Evolutionary conservation across 2,113 vertebrate genomes (phyloP), one percentile per base, ranked within the genome.

Genomic region (Lepisosteus osseus): DNA sequence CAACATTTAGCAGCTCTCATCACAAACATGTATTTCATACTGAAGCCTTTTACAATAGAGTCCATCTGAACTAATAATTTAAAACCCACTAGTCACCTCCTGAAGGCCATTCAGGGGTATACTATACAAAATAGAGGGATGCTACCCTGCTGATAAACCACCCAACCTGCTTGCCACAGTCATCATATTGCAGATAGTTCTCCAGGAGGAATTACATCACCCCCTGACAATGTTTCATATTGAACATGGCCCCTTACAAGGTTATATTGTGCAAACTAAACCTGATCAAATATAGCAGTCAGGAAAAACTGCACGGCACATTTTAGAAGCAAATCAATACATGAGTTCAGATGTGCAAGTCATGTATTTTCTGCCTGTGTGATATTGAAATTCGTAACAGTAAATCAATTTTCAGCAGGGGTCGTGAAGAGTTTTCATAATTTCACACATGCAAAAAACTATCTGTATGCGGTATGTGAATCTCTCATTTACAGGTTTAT

Each of bases 161-260:
- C 69, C 55, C 67, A 65, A 75, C 68, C 72, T 71, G 42, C 72
- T 64, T 51, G 47, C 41, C 61, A 72, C 74, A 63, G 54, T 65
- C 61, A 71, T 59, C 65, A 68, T 14, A 42, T 40, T 29, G 65
- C n/a, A 17, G 65, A 70, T 65, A 70, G 61, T 67, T 11, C 17
- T 45, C 3, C 67, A 72, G 70, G 74, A 45, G 62, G 68, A 59
- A 62, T 76, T 76, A 67, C 69, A 76, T 76, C 76, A 76, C 65
- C 74, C 63, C 63, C 44, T 79, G 74, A 75, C 55, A 56, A 65
- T 72, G 65, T 62, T 55, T 6, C 9, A 17, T 15, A 68, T 73
- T 67, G 51, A 61, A 67, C 43, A 61, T 2, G 29, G 54, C 3
- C 43, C 3, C n/a, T 15, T 15, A 43, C 65, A 73, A 62, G 72